Conservation (phyloP, 2,888 invertebrate genomes). For the Phalera bucephala region DNA sequence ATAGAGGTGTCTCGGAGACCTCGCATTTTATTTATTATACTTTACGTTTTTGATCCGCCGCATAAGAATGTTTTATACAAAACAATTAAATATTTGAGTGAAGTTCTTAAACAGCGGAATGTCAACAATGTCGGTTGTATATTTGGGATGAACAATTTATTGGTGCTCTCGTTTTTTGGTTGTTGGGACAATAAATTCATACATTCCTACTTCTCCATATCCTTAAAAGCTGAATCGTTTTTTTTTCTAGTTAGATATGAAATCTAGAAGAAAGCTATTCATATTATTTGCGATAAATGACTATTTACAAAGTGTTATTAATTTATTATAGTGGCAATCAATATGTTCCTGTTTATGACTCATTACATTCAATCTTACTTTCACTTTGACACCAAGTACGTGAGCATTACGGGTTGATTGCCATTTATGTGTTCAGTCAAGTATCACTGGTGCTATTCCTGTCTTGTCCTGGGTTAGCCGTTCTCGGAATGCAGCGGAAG, state of each 20-base stretch:
- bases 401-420: conserved; percentile 37
- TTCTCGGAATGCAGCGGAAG: conserved; percentile 79
- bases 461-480: conserved; percentile 70
- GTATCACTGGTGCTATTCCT: conserved; percentile 68
- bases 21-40: conserved; percentile 46
- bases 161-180: too few species aligned
- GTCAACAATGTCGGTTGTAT: conserved; percentile 13
- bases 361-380: conserved; percentile 4
- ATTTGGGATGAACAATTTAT: background rate
- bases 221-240: too few species aligned
- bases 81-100: conserved; percentile 20
- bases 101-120: conserved; percentile 17
- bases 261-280: too few species aligned
- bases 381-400: conserved; percentile 15
- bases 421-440: conserved; percentile 52
- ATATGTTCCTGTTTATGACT: background rate
- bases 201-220: too few species aligned
- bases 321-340: background rate
- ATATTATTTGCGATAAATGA: too few species aligned
- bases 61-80: conserved; percentile 32
- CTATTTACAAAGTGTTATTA: background rate
- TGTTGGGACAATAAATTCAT: too few species aligned
- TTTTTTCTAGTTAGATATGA: too few species aligned
- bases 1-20: conserved; percentile 46
- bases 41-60: conserved; percentile 44